Evolutionary conservation across 2,113 vertebrate species (phyloP), one percentile per base, ranked within the genome.

Genomic region (Ammodytes dubius): DNA sequence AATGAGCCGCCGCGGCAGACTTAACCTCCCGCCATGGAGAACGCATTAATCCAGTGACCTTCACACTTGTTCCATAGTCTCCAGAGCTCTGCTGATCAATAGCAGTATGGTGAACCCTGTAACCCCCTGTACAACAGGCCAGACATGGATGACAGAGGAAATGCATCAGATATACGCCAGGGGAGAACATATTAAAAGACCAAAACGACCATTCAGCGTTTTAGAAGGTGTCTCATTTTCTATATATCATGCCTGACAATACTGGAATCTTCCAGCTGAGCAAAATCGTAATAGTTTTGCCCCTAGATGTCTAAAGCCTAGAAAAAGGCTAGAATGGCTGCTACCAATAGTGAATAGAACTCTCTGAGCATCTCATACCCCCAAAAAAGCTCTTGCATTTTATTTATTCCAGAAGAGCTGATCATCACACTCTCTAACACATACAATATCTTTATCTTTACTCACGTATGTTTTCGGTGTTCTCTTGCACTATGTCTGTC

Each of bases 401-500:
- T 27, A 1, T 27, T 27, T 27, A 27, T 27, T 27, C 27, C 27
- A 27, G 27, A 27, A 27, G 27, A 27, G 27, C 27, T 27, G 27
- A 27, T 27, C 27, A 27, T 27, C 27, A 27, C 27, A 27, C 27
- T 27, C 27, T 27, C 27, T 27, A 27, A 27, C 27, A 27, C 27
- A 27, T 1, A 12, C 27, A 66, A 15, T 1, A 0, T 53, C 10
- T 46, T 7, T 9, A 11, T 0, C 5, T 15, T 7, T 74, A 96
- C 98, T 99, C 93, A 99, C 98, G 96, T 73, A 99, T 99, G 88
- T 99, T 99, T 67, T 99, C 97, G 0, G 96, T 97, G 94, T 97
- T 99, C 87, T 99, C 98, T 70, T 98, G 96, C 85, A 99, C 98
- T 0, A 99, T 96, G 91, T 99, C 98, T 0, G 98, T 98, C 95